Evolutionary conservation across 1,140 invertebrate species (phyloP).

Genomic region (Wiebesia pumilae): DNA sequence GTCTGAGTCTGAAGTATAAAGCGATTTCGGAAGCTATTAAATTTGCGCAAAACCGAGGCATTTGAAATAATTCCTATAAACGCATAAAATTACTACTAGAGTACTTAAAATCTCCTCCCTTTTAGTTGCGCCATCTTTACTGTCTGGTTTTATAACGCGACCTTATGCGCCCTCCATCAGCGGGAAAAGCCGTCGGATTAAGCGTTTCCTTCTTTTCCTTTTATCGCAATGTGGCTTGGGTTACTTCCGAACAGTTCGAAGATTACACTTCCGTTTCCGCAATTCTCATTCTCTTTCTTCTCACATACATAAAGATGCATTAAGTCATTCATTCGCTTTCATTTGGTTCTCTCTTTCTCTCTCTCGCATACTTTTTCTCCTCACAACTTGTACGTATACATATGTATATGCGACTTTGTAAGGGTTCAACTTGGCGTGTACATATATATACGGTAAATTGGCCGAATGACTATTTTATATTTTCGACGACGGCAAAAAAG

Average conservation of each 20-base stretch:
- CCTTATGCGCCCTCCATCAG: conserved; percentile 23
- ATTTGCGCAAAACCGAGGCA: background rate
- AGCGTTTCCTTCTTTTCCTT: conserved; percentile 42
- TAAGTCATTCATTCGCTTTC: too few species aligned
- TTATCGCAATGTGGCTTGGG: conserved; percentile 30
- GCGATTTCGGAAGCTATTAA: background rate
- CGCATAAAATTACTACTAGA: conserved; percentile 7
- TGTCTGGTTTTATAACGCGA: conserved; percentile 2
- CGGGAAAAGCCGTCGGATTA: conserved; percentile 45
- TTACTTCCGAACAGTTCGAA: conserved; percentile 8
- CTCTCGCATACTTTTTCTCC: too few species aligned
- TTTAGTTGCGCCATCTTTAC: background rate
- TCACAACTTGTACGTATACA: background rate
- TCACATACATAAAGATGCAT: too few species aligned
- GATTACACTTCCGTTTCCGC: conserved; percentile 12
- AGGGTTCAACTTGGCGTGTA: background rate
- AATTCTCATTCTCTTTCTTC: background rate
- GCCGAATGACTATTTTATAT: conserved; percentile 27
- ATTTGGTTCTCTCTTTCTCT: background rate
- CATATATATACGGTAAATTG: conserved; percentile 3
- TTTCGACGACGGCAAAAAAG: background rate
- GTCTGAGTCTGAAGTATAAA: background rate
- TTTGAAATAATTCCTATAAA: conserved; percentile 27
- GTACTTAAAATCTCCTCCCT: background rate
- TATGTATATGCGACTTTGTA: background rate